Evolutionary conservation across 2,888 invertebrate species (phyloP).

Genomic region (Nemotelus pantherinus): DNA sequence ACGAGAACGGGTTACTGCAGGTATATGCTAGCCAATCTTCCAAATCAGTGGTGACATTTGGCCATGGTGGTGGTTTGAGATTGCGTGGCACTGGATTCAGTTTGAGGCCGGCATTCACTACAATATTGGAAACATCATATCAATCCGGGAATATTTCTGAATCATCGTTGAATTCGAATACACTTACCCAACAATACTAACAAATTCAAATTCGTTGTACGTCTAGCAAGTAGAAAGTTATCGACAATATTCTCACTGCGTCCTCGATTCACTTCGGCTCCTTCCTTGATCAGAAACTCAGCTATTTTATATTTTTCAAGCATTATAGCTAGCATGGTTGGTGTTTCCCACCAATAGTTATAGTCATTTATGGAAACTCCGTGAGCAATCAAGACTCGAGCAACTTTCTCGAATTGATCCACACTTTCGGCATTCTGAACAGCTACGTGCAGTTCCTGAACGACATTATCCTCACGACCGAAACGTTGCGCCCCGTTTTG

Average conservation of each 20-base stretch:
- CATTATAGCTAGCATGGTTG: constrained; percentile 71
- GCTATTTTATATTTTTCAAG: constrained; percentile 60
- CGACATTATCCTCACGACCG: constrained; percentile 68
- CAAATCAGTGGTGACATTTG: constrained; percentile 47
- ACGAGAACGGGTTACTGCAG: constrained; percentile 56
- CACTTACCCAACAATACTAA: constrained; percentile 58
- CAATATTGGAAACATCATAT: background rate
- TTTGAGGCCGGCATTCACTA: constrained; percentile 60
- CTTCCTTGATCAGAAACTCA: constrained; percentile 61
- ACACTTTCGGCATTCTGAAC: constrained; percentile 58
- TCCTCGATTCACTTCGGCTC: constrained; percentile 59
- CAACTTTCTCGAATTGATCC: constrained; percentile 55
- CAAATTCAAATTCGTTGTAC: constrained; percentile 55
- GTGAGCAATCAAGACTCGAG: constrained; percentile 63
- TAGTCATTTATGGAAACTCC: constrained; percentile 71
- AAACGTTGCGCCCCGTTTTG: constrained; percentile 70
- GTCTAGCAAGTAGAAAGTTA: constrained; percentile 55
- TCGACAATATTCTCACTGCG: constrained; percentile 57
- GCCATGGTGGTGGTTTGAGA: constrained; percentile 48
- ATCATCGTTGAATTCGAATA: background rate
- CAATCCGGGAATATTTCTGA: background rate
- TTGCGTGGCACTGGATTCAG: constrained; percentile 49
- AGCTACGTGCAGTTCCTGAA: constrained; percentile 57
- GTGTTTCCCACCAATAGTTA: constrained; percentile 75
- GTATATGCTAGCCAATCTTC: constrained; percentile 53